A percentile compares a stretch with the other conserved stretches of the same genome.
Conservation (phyloP, 1,140 invertebrate species). For the Drosophila kepulauana region DNA sequence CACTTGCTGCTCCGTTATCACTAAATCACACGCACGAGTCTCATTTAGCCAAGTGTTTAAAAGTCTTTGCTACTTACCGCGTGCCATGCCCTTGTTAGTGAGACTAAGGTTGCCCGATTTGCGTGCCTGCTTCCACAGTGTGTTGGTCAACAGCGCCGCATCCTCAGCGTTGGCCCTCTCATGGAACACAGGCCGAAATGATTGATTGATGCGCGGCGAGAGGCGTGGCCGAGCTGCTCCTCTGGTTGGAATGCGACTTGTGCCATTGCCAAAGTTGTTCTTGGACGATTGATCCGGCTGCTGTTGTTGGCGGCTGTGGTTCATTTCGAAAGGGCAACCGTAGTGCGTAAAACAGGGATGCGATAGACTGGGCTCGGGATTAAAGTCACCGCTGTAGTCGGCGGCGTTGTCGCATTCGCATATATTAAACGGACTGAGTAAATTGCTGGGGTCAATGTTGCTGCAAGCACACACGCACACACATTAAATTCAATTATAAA, state of each 20-base stretch:
- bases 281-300: no score
- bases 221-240: conserved; percentile 35
- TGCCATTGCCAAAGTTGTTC: not conserved
- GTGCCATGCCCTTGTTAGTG: conserved; percentile 89
- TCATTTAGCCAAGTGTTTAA: conserved; percentile 1
- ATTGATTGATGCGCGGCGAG: conserved; percentile 30
- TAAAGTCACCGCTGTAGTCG: conserved; percentile 26
- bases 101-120: conserved; percentile 92
- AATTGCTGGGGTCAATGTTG: not conserved
- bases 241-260: conserved; percentile 55
- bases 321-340: conserved; percentile 47
- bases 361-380: not conserved
- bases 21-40: conserved; percentile 23
- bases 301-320: not conserved
- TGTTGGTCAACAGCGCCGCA: conserved; percentile 88
- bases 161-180: conserved; percentile 89
- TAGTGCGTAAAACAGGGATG: conserved; percentile 45
- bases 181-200: conserved; percentile 89
- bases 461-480: conserved; percentile 4
- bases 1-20: conserved; percentile 48
- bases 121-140: conserved; percentile 91
- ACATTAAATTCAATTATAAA: not conserved
- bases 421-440: conserved; percentile 4
- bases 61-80: conserved; percentile 87
- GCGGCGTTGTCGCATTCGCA: conserved; percentile 19